Evolutionary conservation across 1,140 invertebrate species (phyloP), one percentile per base, ranked within the genome.

Genomic region (Cardiocondyla obscurior): DNA sequence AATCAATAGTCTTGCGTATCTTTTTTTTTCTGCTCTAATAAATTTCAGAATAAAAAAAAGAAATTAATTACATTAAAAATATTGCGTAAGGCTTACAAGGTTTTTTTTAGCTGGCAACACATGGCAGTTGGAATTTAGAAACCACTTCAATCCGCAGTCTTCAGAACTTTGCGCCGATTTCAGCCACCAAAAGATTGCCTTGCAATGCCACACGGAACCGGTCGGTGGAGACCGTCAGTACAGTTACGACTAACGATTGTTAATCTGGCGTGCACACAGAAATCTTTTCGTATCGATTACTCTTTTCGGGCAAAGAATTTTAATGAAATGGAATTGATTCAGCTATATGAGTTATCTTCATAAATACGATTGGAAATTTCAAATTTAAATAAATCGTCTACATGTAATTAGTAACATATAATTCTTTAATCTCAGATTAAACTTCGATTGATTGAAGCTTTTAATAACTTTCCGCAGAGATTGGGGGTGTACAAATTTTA

Each of bases 401-500:
- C 19, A 36, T 30, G 30, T 60, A 60, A 60, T 60, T 60, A 60
- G 36, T 12, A 60, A 19, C 6, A 8, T 44, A n/a, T 30, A 19
- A 14, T 42, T 73, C 16, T 60, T 6, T 19, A 22, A 30, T 51
- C 16, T 64, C 8, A 77, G 19, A 77, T 53, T 77, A 28, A 8
- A 65, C 53, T 77, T 65, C 22, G 19, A 22, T 51, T 65, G 60
- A 77, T 77, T 77, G 30, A 12, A 7, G 30, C 22, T 77, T 77
- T 77, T 65, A 64, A 77, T 77, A 53, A 51, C 30, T 12, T 46
- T 8, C 46, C 36, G 5, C 22, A 58, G 39, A 57, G 14, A 53
- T 76, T 6, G 12, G 53, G 53, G 1, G 1, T 33, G 5, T 30
- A 60, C 42, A 73, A 39, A 42, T 74, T 62, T 62, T 49, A 44